Percentiles rank a stretch among this genome's conserved stretches.
Conservation (phyloP, 2,888 invertebrate genomes). For the Falcaria lacertinaria region DNA sequence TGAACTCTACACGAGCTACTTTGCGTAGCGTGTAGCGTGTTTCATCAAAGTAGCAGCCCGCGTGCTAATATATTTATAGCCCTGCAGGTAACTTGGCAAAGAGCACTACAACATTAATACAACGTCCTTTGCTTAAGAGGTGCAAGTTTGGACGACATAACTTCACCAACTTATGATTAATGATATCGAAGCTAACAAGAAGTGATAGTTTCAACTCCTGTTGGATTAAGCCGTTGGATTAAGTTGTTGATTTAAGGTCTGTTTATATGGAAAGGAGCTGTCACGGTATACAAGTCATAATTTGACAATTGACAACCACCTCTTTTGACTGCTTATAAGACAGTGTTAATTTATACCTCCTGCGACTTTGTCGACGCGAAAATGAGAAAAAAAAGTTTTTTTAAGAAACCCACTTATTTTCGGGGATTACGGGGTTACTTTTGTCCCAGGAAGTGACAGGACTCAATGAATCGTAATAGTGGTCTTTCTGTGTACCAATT, state of each 20-base stretch:
- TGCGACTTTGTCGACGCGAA: no score
- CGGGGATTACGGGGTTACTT: no score
- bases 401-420: no score
- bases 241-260: conserved; percentile 1
- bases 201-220: conserved; percentile 20
- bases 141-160: conserved; percentile 40
- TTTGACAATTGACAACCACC: no score
- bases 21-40: conserved; percentile 24
- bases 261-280: neutral
- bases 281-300: no score
- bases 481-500: no score
- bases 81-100: conserved; percentile 42
- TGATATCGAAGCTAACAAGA: conserved; percentile 32
- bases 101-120: conserved; percentile 53
- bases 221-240: conserved; percentile 11
- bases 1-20: neutral
- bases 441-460: no score
- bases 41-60: conserved; percentile 41
- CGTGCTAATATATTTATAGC: conserved; percentile 51
- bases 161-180: conserved; percentile 53
- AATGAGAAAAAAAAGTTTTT: no score
- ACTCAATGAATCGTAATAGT: no score
- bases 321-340: no score
- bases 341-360: no score
- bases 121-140: conserved; percentile 42